Evolutionary conservation across 2,113 vertebrate species (phyloP), one percentile per base, ranked within the genome.

Genomic region (Oreochromis tanganicae): DNA sequence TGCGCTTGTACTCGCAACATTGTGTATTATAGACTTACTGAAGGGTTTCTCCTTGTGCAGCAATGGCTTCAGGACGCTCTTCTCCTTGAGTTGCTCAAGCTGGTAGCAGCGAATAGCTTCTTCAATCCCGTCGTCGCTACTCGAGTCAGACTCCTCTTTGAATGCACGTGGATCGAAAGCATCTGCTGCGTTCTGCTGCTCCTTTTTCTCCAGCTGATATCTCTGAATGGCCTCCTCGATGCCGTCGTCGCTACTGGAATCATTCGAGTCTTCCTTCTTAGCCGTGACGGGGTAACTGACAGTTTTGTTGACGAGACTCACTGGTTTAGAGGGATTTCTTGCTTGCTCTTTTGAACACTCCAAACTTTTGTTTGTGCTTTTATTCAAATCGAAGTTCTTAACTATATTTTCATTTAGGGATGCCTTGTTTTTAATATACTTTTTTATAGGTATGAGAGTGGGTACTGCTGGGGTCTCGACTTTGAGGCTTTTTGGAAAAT

Each of bases 161-260:
- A 86, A 61, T 14, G 50, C 50, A 9, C 41, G 83, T 1, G 85
- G 46, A 75, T 24, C 46, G 46, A 73, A 80, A 3, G 84, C 1
- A 61, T 88, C 93, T 24, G 36, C 82, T 86, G 84, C 19, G 92
- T 85, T 87, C n/a, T 92, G 85, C 95, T 96, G 68, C 94, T 94
- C 95, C 57, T 94, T 96, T 50, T 97, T 98, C 86, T 97, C 97
- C n/a, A 97, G 84, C 95, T 99, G 98, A 89, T 97, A 98, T 32
- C 93, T 96, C 80, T 96, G 97, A 83, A 99, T 99, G 79, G 99
- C 99, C 89, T 99, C 98, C 81, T 99, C 99, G 0, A 99, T 99
- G 66, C 99, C 98, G 1, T 99, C 98, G 0, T 99, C 96, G 38
- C 96, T 97, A 79, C 96, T 97, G 24, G 96, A 96, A 56, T 97